Base-by-base conservation (phyloP, 2,113 vertebrate species). In the Sisor rabdophorus region DNA sequence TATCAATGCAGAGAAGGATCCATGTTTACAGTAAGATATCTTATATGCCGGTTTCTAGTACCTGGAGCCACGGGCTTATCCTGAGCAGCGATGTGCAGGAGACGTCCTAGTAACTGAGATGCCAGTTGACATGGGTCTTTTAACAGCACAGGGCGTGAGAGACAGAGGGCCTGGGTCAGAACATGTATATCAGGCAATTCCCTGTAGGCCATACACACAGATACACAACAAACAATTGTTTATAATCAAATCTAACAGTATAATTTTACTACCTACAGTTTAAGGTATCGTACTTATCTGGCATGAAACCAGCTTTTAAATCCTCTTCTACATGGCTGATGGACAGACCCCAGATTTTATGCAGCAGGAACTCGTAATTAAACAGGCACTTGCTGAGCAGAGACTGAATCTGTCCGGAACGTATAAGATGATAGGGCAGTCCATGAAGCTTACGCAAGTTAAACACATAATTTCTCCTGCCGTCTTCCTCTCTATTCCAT, bases 351-450 rank as follows among this genome's bases (percentile, higher is more conserved):
- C 88, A 88, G 30, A 82, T 72, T 73, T 92, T 92, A 77, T 91
- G 87, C 12, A 91, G 74, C 40, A 91, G 83, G 80, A 91, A 91
- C 76, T 92, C 89, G 28, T 91, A 91, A 85, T 88, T 88, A 79
- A 91, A 92, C 16, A 91, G 55, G 53, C 90, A 92, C 65, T 90
- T 86, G 13, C 81, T 82, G 58, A 91, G 82, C 50, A 91, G 80
- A 22, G 80, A 65, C 30, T 83, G 24, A 52, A 87, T 81, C 75
- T 91, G 90, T 1, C 87, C 87, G 1, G 90, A 89, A 36, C 70
- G 84, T 22, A 91, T 78, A 69, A 91, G 85, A 70, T 92, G 90
- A 77, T 86, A 87, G 0, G 90, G 87, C 73, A 89, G 83, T 20
- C 90, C 88, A 15, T 87, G 81, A 52, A 92, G 84, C 81, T 88